Evolutionary conservation across 2,113 vertebrate genomes (phyloP), one percentile per base, ranked within the genome.

Genomic region (Brachyhypopomus gauderio): DNA sequence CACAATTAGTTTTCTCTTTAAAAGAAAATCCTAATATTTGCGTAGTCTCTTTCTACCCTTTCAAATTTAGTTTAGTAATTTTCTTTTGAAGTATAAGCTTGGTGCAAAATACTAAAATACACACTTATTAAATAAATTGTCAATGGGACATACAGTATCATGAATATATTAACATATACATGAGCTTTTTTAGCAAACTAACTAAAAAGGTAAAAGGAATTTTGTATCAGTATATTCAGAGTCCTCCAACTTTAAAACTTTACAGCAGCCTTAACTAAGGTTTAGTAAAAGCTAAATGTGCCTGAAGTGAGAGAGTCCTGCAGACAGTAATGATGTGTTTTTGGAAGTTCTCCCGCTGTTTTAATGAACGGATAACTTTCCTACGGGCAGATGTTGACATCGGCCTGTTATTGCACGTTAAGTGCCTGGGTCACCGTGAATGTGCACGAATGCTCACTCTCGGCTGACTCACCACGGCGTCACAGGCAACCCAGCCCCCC

Each of bases 291-390:
- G 58, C 1, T 64, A 41, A 66, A 66, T 52, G 60, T 8, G 64
- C 20, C 8, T 52, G 12, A 52, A 52, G 1, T 52, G 8, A 66
- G 58, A 14, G 23, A 23, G 30, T 23, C 60, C 4, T 30, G 70
- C 62, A 38, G n/a, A 67, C 45, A 69, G 72, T 81, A 81, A 81
- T 81, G 79, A 81, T 62, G 52, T 20, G n/a, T 58, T 71, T 55
- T 69, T 55, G 1, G 8, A 27, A 48, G 45, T 20, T 34, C 34
- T 25, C 79, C 72, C 69, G 79, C 71, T 75, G 72, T 75, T 81
- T 81, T 56, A 67, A 58, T 81, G 72, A 81, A 81, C 30, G 72
- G 59, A 41, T 59, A 75, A 60, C 72, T 75, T 36, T 60, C 63
- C 34, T 56, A 64, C 62, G 59, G n/a, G 12, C 72, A 82, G 75